Evolutionary conservation across 2,797 vertebrate species (phyloP).

Genomic region (Lates japonicus): DNA sequence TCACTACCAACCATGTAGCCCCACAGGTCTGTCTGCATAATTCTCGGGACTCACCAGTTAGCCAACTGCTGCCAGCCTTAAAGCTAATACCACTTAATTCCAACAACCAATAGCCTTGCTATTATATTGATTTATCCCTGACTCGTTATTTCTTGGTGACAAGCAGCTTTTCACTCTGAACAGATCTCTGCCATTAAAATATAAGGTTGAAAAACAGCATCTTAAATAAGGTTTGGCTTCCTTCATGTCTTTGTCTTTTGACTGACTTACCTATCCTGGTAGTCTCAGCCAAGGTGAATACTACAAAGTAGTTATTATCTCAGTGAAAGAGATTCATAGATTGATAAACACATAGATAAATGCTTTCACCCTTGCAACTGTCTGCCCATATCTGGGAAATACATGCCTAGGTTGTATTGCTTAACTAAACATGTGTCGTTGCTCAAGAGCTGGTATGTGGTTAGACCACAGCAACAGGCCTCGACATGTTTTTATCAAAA

Average conservation of each 20-base stretch:
- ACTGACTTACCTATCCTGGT: neutral
- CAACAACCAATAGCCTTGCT: neutral
- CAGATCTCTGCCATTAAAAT: neutral
- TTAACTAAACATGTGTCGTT: constrained; percentile 11
- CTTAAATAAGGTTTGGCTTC: neutral
- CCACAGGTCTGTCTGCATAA: neutral
- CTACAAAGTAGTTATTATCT: neutral
- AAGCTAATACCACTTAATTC: neutral
- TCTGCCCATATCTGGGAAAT: neutral
- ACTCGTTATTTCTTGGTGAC: neutral
- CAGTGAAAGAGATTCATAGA: neutral
- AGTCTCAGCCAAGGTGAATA: too few species aligned
- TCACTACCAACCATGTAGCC: too few species aligned
- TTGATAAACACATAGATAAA: neutral
- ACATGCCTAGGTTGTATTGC: neutral
- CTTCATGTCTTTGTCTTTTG: neutral
- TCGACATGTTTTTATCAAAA: constrained; percentile 27
- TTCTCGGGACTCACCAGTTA: neutral
- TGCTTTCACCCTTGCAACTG: too few species aligned
- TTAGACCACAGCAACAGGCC: constrained; percentile 42
- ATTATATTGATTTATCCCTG: neutral
- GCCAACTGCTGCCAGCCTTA: neutral
- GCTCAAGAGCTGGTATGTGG: constrained; percentile 56
- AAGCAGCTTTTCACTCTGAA: neutral
- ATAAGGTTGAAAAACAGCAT: neutral